phyloP scores from a whole-genome alignment of 2,888 invertebrate genomes.

The Isoperla grammatica region DNA sequence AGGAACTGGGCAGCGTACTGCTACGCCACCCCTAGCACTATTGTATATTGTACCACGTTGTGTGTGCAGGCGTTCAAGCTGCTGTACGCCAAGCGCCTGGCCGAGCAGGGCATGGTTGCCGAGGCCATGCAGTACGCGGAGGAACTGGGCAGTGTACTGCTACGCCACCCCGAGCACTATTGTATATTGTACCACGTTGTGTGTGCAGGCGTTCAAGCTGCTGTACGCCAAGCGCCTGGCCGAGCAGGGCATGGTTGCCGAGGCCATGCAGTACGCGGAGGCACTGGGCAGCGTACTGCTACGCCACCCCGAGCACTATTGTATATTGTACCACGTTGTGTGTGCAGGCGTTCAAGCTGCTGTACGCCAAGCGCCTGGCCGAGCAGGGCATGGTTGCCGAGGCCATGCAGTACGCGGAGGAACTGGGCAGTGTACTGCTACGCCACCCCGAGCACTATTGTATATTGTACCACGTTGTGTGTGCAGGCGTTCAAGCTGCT shows the following conservation, averaged over 20 bases:
- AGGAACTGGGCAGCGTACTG: slow-evolving; percentile 67
- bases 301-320: slow-evolving; percentile 48
- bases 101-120: slow-evolving; percentile 70
- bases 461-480: too few relatives aligned
- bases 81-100: slow-evolving; percentile 68
- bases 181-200: slow-evolving; percentile 32
- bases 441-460: slow-evolving; percentile 49
- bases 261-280: slow-evolving; percentile 80
- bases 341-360: slow-evolving; percentile 46
- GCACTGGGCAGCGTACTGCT: slow-evolving; percentile 64
- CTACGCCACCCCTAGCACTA: slow-evolving; percentile 49
- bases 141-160: slow-evolving; percentile 63
- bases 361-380: slow-evolving; percentile 70
- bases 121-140: slow-evolving; percentile 82
- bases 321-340: slow-evolving; percentile 33
- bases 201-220: slow-evolving; percentile 46
- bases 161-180: slow-evolving; percentile 49
- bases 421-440: slow-evolving; percentile 62
- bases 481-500: slow-evolving; percentile 83
- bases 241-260: slow-evolving; percentile 71
- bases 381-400: slow-evolving; percentile 74
- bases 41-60: slow-evolving; percentile 32
- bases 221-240: slow-evolving; percentile 70
- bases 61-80: slow-evolving; percentile 71
- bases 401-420: slow-evolving; percentile 79